A percentile compares a stretch with the other conserved stretches of the same genome.
Conservation (phyloP, 2,113 vertebrate species). For the Pseudorasbora parva region DNA sequence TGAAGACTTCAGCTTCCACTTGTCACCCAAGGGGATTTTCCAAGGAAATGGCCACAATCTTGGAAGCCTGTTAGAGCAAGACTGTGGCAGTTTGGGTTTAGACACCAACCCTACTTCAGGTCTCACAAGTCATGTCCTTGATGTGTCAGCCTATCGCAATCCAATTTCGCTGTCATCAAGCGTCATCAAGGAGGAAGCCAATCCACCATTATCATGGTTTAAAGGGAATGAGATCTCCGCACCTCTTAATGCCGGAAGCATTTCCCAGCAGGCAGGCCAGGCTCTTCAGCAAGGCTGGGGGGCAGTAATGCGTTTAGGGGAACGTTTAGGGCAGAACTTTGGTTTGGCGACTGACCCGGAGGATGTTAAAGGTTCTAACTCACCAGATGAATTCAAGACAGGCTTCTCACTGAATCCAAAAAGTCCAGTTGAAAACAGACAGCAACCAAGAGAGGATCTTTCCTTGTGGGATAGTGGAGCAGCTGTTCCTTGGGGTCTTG, state of each 20-base stretch:
- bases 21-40: conserved; percentile 48
- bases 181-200: conserved; percentile 38
- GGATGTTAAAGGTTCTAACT: conserved; percentile 7
- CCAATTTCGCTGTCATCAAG: conserved; percentile 29
- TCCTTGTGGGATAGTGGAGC: conserved; percentile 43
- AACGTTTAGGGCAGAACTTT: conserved; percentile 77
- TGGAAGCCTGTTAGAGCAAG: conserved; percentile 67
- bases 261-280: conserved; percentile 76
- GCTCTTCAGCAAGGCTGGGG: conserved; percentile 86
- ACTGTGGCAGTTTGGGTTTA: conserved; percentile 55
- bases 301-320: conserved; percentile 84
- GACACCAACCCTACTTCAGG: conserved; percentile 39
- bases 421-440: not conserved
- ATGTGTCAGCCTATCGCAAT: conserved; percentile 28
- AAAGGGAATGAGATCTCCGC: conserved; percentile 67
- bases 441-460: conserved; percentile 41
- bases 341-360: conserved; percentile 57
- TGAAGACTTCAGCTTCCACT: conserved; percentile 58
- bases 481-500: conserved; percentile 77
- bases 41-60: conserved; percentile 52
- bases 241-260: conserved; percentile 61
- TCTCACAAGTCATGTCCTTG: conserved; percentile 33
- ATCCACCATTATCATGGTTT: conserved; percentile 73
- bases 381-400: conserved; percentile 22
- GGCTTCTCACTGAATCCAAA: not conserved